These are phyloP conservation scores for Nyctereutes procyonoides DNA, from an alignment of 2,113 vertebrate species.

Conservation along the genomic window DNA sequence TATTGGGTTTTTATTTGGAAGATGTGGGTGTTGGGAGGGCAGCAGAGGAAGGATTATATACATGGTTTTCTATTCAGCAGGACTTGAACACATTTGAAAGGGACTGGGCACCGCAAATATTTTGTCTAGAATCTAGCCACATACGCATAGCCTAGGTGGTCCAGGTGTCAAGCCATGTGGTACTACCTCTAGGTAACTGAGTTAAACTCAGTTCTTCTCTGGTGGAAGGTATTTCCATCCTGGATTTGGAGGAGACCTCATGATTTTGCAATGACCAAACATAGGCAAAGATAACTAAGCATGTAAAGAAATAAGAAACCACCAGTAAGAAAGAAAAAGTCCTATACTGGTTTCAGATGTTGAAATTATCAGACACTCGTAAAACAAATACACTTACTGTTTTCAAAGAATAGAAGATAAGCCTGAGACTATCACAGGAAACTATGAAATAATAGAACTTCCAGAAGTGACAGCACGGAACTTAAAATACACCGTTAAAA, in stretches of 20 bases:
- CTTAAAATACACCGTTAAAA: background rate
- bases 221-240: background rate
- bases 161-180: background rate
- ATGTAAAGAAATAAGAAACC: background rate
- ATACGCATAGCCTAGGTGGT: background rate
- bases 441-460: background rate
- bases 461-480: slow-evolving; percentile 33
- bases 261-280: slow-evolving; percentile 12
- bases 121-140: background rate
- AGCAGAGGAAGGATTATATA: background rate
- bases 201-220: background rate
- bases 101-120: background rate
- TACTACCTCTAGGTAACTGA: background rate
- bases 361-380: background rate
- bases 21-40: background rate
- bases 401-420: slow-evolving; percentile 22
- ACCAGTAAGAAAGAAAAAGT: background rate
- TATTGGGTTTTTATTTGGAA: background rate
- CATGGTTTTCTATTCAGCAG: background rate
- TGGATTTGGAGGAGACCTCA: background rate
- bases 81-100: background rate
- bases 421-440: background rate
- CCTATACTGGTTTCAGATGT: background rate
- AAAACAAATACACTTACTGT: slow-evolving; percentile 35
- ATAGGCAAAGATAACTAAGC: background rate